Evolutionary conservation across 2,113 vertebrate species (phyloP), one percentile per base, ranked within the genome.

Genomic region (Brachyistius frenatus): DNA sequence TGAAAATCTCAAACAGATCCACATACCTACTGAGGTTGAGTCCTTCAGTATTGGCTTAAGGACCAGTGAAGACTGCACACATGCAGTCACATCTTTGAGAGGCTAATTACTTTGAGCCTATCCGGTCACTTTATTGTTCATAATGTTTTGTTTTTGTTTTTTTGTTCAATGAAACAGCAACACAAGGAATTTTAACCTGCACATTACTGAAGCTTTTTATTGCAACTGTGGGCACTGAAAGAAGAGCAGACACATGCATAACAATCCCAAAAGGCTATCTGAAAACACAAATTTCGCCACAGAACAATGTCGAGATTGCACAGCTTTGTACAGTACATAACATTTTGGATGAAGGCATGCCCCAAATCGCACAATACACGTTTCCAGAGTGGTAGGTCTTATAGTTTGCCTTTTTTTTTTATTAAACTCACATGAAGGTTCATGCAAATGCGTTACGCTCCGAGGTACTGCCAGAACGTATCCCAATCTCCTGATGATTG

Each of bases 371-470:
- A 80, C 66, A 62, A 73, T 49, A 54, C 39, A 63, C 37, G 80
- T 80, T 83, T 66, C 52, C 31, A 36, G 52, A 75, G 44, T 64
- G 64, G 57, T 80, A 77, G 41, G 58, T 75, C 50, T 72, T 46
- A 41, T 53, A 72, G 30, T 81, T 71, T 76, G 55, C 39, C 65
- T 49, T 69, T 23, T 23, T 23, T 23, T 23, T 82, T 76, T 78
- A 80, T 80, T 81, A 78, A 81, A 88, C 73, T 76, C 82, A 69
- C 79, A 71, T 44, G 66, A 91, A 66, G 66, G 41, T 70, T 88
- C 66, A 89, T 91, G 88, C 83, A 84, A 91, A 92, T 90, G 81
- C 49, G 16, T 75, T 72, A 37, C 0, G 81, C 86, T 90, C 7
- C 32, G 69, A 89, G 79, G 74, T 78, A 74, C 54, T 74, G 14